phyloP scores from a whole-genome alignment of 1,140 invertebrate genomes.

The Trigoniulus corallinus region DNA sequence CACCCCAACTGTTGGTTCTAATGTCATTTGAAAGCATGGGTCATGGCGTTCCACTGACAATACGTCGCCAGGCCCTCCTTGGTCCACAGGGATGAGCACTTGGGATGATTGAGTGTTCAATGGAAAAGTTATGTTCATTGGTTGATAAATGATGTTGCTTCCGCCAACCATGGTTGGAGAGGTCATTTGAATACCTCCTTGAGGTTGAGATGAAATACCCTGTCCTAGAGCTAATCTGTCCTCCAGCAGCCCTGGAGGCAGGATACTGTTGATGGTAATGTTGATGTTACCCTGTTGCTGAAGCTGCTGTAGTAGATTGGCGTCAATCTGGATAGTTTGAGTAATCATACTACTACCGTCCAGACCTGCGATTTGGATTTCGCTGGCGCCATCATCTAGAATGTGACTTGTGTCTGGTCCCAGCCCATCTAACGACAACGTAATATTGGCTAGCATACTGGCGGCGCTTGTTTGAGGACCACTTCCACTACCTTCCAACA shows the following conservation, averaged over 20 bases:
- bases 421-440: conserved; percentile 25
- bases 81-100: neutral
- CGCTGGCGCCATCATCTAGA: no score
- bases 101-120: neutral
- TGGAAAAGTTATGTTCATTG: neutral
- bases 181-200: neutral
- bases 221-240: neutral
- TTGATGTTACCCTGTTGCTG: conserved; percentile 28
- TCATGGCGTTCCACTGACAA: neutral
- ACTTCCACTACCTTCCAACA: no score
- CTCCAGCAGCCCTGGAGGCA: neutral
- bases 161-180: neutral
- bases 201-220: conserved; percentile 8
- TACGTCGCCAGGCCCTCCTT: neutral
- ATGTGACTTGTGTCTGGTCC: no score
- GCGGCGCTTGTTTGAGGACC: no score
- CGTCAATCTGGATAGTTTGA: conserved; percentile 30
- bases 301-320: conserved; percentile 28
- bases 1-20: neutral
- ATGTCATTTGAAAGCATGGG: neutral
- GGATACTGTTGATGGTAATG: conserved; percentile 22
- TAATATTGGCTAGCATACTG: conserved; percentile 21
- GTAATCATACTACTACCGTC: conserved; percentile 24
- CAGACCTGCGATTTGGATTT: conserved; percentile 27
- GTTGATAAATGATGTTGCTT: neutral